Evolutionary conservation across 2,113 vertebrate genomes (phyloP).

Genomic region (Cathartes aura): DNA sequence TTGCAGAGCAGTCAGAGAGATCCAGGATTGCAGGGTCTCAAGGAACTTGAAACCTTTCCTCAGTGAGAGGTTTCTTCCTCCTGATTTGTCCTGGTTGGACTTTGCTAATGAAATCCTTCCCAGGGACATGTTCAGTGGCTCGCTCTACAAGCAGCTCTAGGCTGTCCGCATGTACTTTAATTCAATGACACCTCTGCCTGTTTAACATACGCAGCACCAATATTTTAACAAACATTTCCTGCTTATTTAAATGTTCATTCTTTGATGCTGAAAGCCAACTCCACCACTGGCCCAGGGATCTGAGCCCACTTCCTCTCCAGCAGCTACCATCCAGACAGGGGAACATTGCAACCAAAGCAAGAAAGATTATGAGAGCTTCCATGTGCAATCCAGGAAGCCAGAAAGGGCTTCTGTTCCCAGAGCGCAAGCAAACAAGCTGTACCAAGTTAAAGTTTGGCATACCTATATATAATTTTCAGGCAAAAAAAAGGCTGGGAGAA

Average conservation of each 20-base stretch:
- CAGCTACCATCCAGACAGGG: not conserved
- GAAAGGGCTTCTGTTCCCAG: conserved; percentile 28
- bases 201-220: not conserved
- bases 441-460: not conserved
- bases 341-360: not conserved
- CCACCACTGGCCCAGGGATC: not conserved
- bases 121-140: not conserved
- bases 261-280: not conserved
- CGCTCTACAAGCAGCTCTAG: not conserved
- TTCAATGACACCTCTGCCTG: not conserved
- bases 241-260: conserved; percentile 23
- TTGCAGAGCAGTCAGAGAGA: not conserved
- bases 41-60: not conserved
- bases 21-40: not conserved
- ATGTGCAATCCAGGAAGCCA: not conserved
- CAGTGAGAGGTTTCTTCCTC: not conserved
- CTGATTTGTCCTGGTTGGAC: not conserved
- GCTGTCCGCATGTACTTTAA: not conserved
- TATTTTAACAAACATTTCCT: conserved; percentile 22
- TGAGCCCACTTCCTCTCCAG: not conserved
- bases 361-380: not conserved
- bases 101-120: conserved; percentile 14
- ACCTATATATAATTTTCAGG: not conserved
- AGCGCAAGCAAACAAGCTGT: not conserved
- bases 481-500: not conserved